Evolutionary conservation across 2,888 invertebrate genomes (phyloP), one percentile per base, ranked within the genome.

Genomic region (Lochmaea capreae): DNA sequence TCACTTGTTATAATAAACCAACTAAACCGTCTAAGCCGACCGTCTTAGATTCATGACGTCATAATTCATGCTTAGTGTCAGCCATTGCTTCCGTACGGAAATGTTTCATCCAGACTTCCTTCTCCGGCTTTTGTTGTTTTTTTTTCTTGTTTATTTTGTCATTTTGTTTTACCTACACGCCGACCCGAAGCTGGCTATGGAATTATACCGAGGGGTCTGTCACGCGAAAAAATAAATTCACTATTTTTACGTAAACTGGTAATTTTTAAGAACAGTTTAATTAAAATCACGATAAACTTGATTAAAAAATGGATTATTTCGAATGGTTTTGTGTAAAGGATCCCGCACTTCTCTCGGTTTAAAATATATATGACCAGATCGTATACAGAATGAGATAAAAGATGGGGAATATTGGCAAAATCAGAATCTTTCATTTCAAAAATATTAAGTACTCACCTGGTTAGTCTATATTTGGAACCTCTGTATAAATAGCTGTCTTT

Each of bases 41-140:
- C 83, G 82, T 83, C 84, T 84, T 83, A 83, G 81, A 82, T 79
- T 81, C 83, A 82, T 84, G 83, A 83, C 81, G 83, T 84, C 83
- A 84, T 85, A 85, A 84, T 81, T 85, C 84, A 85, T 81, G 83
- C 84, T 85, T 84, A 85, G 82, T 81, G 85, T 85, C 85, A 83
- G 80, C 81, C 63, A 65, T 78, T 78, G 62, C 62, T 63, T 63
- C 79, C 82, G 82, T 81, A 82, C 83, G 81, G 79, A 83, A 84
- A 83, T 83, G 84, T 83, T 82, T 82, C 79, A 81, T 79, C 75
- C 79, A 79, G 77, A 77, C 74, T 76, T 72, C 72, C 74, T 72
- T 70, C 74, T 70, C 65, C 61, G 74, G 66, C 74, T 74, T 74
- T 76, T 72, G 72, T 75, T 72, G n/a, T 16, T 18, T 18, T 74